Evolutionary conservation across 2,797 vertebrate genomes (phyloP).

Genomic region (Sebastes aleutianus): DNA sequence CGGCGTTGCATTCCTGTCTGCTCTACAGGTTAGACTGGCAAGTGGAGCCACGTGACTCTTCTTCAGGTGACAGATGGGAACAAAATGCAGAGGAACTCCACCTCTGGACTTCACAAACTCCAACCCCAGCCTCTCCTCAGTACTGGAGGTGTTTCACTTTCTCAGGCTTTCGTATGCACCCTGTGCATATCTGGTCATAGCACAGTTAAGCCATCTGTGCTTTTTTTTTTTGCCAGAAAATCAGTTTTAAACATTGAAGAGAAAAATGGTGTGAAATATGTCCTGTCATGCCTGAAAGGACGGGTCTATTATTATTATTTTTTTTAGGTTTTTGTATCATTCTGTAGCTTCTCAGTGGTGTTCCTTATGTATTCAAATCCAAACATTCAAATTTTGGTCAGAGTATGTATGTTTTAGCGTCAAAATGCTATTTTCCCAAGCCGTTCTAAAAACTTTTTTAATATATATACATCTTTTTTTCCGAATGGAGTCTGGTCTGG

Average conservation of each 20-base stretch:
- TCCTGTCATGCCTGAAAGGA: background rate
- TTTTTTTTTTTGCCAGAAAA: background rate
- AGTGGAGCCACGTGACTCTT: conserved; percentile 32
- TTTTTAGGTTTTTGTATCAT: no score
- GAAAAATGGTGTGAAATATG: background rate
- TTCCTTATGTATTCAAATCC: no score
- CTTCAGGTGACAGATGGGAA: conserved; percentile 47
- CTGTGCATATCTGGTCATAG: background rate
- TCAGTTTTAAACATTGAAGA: background rate
- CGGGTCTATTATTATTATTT: no score
- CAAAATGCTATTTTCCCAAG: no score
- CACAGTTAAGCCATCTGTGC: background rate
- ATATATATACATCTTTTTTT: no score
- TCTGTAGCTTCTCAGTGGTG: no score
- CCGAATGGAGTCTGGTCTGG: no score
- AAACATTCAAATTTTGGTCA: no score
- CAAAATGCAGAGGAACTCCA: conserved; percentile 23
- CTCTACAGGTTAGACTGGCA: conserved; percentile 24
- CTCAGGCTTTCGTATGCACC: background rate
- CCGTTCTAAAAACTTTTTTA: no score
- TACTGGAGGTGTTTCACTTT: conserved; percentile 6
- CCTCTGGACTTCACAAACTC: conserved; percentile 6
- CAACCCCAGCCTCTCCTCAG: background rate
- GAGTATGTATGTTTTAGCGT: no score
- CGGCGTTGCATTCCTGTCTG: conserved; percentile 42